These are phyloP conservation scores for Alaudala cheleensis DNA, from an alignment of 2,113 vertebrate species.

Conservation along the genomic window DNA sequence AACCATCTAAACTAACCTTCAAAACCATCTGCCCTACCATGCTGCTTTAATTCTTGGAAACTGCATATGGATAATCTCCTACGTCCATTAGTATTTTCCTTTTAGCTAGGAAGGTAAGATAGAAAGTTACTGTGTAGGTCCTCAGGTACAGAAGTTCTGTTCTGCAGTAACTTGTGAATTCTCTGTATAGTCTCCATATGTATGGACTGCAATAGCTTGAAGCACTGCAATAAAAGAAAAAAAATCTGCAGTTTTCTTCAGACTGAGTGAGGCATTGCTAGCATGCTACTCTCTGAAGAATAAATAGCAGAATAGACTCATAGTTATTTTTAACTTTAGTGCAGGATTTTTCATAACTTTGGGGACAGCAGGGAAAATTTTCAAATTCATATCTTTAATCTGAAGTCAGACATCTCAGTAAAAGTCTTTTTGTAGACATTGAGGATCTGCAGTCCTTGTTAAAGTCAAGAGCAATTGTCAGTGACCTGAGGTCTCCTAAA, in stretches of 20 bases:
- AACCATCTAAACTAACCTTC: neutral
- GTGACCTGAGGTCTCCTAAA: neutral
- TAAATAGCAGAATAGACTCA: neutral
- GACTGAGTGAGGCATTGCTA: neutral
- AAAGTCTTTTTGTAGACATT: neutral
- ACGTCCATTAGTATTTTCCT: neutral
- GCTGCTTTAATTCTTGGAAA: neutral
- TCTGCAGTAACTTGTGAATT: neutral
- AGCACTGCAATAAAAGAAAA: neutral
- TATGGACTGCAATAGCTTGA: neutral
- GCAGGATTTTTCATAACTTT: neutral
- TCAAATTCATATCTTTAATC: neutral
- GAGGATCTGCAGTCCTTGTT: neutral
- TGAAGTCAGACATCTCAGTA: neutral
- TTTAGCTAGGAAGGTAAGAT: neutral
- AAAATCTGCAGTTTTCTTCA: neutral
- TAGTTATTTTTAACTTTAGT: neutral
- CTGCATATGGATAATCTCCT: neutral
- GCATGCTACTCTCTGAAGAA: neutral
- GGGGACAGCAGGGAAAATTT: neutral
- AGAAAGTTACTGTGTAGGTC: neutral
- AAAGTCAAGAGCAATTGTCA: neutral
- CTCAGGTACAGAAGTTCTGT: neutral
- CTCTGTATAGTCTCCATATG: accelerated
- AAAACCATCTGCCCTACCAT: neutral